phyloP scores from a whole-genome alignment of 2,113 vertebrate genomes.

The Furnarius figulus region DNA sequence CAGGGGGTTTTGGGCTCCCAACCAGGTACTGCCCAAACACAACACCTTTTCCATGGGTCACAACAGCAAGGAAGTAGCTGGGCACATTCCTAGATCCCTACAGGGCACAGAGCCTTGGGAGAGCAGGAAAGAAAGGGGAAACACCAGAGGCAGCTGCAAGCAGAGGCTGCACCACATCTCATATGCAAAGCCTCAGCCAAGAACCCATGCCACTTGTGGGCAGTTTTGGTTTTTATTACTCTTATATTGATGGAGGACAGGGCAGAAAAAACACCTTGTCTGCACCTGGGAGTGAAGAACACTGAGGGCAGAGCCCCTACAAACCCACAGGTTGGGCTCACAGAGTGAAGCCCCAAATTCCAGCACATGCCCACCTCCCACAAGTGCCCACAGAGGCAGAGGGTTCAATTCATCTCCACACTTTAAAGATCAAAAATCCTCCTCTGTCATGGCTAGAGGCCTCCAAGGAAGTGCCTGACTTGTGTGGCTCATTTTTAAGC shows the following conservation, averaged over 20 bases:
- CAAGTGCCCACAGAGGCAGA: accelerated
- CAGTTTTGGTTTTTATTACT: neutral
- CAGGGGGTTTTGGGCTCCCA: neutral
- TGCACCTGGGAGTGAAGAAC: neutral
- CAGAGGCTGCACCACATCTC: neutral
- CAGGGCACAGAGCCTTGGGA: accelerated
- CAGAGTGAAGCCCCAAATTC: accelerated
- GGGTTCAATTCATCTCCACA: accelerated
- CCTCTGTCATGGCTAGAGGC: accelerated
- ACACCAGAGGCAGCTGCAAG: neutral
- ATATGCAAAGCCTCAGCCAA: neutral
- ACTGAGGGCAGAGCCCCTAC: neutral
- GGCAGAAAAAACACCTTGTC: neutral
- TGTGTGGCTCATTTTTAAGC: neutral
- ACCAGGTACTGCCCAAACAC: neutral
- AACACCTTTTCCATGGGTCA: neutral
- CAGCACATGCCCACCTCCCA: neutral
- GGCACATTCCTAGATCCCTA: neutral
- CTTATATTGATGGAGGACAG: neutral
- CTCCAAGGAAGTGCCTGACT: neutral
- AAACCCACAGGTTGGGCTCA: accelerated
- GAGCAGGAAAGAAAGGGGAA: neutral
- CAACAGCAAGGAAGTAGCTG: neutral
- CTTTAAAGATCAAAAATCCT: neutral
- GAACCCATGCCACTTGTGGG: neutral